These are phyloP conservation scores for Antennarius maculatus DNA, from an alignment of 2,797 vertebrate genomes.

Conservation along the genomic window DNA sequence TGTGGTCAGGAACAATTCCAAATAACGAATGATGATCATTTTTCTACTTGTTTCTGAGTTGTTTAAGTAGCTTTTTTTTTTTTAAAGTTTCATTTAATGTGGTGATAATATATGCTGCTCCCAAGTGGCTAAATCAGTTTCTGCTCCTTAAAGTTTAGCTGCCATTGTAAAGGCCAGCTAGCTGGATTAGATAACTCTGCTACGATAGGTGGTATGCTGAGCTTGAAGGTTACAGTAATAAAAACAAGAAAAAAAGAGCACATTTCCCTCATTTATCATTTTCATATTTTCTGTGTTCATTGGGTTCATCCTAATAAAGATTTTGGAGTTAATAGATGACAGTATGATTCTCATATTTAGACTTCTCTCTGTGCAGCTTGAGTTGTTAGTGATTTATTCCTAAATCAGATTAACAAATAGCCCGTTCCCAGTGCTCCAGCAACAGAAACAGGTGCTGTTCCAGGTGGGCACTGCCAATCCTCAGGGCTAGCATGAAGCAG, in stretches of 20 bases:
- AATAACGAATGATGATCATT: background rate
- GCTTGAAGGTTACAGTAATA: too few species aligned
- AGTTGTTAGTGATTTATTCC: conserved; percentile 26
- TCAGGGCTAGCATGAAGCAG: background rate
- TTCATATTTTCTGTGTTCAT: too few species aligned
- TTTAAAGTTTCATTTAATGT: too few species aligned
- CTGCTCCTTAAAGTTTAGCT: background rate
- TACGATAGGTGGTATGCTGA: background rate
- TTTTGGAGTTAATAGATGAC: background rate
- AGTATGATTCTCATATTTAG: background rate
- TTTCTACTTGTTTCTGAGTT: background rate
- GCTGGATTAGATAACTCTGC: background rate
- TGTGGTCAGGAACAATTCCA: background rate
- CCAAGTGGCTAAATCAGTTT: background rate
- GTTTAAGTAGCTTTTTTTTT: background rate
- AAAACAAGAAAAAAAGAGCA: background rate
- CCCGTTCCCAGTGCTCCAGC: conserved; percentile 5
- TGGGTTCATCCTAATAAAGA: background rate
- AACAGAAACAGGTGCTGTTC: conserved; percentile 58
- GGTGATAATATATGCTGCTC: too few species aligned
- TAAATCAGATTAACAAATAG: conserved; percentile 15
- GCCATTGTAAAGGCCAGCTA: background rate
- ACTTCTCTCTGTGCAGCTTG: background rate
- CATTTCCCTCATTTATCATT: too few species aligned
- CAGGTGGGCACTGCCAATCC: conserved; percentile 54